Conservation (phyloP, 1,140 invertebrate genomes). For the Schlechtendalia chinensis region DNA sequence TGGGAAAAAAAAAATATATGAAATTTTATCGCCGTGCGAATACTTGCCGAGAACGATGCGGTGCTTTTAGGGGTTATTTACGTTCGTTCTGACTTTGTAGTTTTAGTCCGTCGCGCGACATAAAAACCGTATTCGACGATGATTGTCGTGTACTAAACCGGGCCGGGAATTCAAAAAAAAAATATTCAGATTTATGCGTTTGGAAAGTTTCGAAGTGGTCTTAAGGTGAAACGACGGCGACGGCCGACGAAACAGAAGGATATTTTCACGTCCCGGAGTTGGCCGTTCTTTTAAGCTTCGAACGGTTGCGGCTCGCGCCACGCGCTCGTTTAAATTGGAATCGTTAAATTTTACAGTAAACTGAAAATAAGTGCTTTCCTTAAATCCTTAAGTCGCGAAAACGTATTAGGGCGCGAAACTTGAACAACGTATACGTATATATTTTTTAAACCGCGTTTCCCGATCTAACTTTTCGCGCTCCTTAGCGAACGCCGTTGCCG, state of each 20-base stretch:
- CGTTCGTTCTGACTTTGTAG: not conserved
- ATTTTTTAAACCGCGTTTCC: conserved; percentile 12
- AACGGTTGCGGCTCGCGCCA: conserved; percentile 14
- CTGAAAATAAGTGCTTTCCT: conserved; percentile 26
- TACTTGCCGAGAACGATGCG: not conserved
- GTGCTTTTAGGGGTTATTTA: conserved; percentile 3
- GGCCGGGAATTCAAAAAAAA: conserved; percentile 26
- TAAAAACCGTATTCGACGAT: not conserved
- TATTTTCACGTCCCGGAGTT: conserved; percentile 30
- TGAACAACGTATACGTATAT: too few species aligned
- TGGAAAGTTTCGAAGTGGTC: not conserved
- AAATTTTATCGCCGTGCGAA: not conserved
- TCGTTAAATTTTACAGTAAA: conserved; percentile 19
- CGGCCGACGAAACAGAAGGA: conserved; percentile 5
- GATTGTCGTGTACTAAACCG: conserved; percentile 11
- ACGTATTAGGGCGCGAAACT: conserved; percentile 21
- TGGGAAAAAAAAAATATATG: not conserved
- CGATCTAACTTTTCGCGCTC: not conserved
- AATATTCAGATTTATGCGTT: conserved; percentile 43
- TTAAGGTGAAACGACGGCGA: conserved; percentile 13
- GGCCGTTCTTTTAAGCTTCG: conserved; percentile 8
- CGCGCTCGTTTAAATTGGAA: conserved; percentile 16
- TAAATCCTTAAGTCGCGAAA: conserved; percentile 11
- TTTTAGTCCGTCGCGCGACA: not conserved
- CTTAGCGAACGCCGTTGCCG: not conserved